These are phyloP conservation scores for Tiliacea aurago DNA, from an alignment of 2,888 invertebrate genomes.

Conservation along the genomic window DNA sequence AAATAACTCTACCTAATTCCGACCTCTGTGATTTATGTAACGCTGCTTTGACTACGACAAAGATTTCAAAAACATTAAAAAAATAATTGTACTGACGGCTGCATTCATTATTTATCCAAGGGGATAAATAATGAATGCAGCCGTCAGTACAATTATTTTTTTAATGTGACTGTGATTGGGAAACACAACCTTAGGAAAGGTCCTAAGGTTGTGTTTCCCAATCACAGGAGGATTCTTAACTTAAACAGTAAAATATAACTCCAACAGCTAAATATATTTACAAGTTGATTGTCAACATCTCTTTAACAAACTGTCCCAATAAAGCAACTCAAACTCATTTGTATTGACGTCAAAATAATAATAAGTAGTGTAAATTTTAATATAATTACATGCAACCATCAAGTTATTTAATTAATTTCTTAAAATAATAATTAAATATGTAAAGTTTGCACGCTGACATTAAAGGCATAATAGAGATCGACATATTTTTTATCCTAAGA, in stretches of 20 bases:
- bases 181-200: too few relatives aligned
- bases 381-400: too few relatives aligned
- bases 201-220: constrained; percentile 24
- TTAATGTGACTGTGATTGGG: too few relatives aligned
- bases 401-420: too few relatives aligned
- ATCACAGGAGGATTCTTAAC: constrained; percentile 29
- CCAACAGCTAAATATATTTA: background rate
- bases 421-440: too few relatives aligned
- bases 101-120: constrained; percentile 27
- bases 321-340: constrained; percentile 24
- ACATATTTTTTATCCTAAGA: too few relatives aligned
- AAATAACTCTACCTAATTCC: too few relatives aligned
- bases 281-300: constrained; percentile 16
- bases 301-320: constrained; percentile 17
- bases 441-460: too few relatives aligned
- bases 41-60: background rate
- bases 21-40: background rate
- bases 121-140: too few relatives aligned
- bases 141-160: too few relatives aligned
- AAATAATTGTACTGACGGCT: constrained; percentile 24
- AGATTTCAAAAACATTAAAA: background rate
- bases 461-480: too few relatives aligned
- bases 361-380: background rate
- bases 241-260: constrained; percentile 28
- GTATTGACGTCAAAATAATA: background rate